Evolutionary conservation across 2,113 vertebrate genomes (phyloP).

Genomic region (Raphicerus campestris): DNA sequence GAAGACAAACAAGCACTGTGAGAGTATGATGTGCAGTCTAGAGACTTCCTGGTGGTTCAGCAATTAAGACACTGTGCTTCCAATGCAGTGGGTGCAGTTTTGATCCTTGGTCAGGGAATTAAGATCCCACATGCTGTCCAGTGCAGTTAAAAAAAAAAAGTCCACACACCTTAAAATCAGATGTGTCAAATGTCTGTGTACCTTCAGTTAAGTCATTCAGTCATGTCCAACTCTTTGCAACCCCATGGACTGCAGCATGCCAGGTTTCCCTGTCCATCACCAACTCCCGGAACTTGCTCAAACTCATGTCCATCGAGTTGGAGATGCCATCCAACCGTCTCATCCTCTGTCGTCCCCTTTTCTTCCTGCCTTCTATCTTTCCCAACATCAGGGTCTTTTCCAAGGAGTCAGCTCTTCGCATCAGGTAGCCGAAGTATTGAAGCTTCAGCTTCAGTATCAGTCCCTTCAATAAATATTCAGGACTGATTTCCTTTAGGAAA

Average conservation of each 20-base stretch:
- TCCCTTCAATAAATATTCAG: neutral
- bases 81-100: neutral
- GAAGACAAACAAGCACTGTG: neutral
- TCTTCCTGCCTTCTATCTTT: neutral
- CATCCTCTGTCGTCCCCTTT: neutral
- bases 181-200: neutral
- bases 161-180: neutral
- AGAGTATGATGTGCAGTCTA: neutral
- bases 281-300: neutral
- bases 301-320: neutral
- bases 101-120: neutral
- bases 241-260: neutral
- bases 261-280: neutral
- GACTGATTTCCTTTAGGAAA: neutral
- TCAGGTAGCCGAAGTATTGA: neutral
- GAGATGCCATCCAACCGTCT: neutral
- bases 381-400: neutral
- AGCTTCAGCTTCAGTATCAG: neutral
- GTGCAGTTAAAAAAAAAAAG: neutral
- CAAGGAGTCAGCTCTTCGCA: neutral
- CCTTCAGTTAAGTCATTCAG: neutral
- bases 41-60: neutral
- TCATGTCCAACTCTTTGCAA: fast-evolving
- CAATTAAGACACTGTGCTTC: neutral
- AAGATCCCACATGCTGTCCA: neutral